Evolutionary conservation across 2,888 invertebrate genomes (phyloP), one percentile per base, ranked within the genome.

Genomic region (Parnassius mnemosyne): DNA sequence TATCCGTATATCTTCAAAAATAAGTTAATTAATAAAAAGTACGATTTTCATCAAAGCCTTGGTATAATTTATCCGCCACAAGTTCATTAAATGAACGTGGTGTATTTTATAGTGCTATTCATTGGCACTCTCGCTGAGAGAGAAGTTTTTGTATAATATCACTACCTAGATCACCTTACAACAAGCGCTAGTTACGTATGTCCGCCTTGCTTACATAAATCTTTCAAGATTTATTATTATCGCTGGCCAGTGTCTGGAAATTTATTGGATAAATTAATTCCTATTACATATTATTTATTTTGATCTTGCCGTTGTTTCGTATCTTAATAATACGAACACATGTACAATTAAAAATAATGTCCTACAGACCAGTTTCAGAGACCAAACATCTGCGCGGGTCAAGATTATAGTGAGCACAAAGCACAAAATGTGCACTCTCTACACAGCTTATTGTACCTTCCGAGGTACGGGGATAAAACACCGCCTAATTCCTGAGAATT

Each of bases 111-210:
- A 64, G 60, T 61, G 61, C 57, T 47, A 58, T 65, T 55, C 44
- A 63, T 63, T 60, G 63, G 54, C 54, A 53, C 56, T 54, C 56
- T 52, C 66, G 65, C 64, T 65, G 54, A 12, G 62, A 63, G 54
- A 57, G 61, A 56, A 53, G n/a, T 16, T 50, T 57, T 52, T 62
- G 60, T 60, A 63, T 63, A 66, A 65, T 63, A 66, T 61, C 62
- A 62, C 60, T 70, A 70, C 72, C 71, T 68, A 67, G 74, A 75
- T 75, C 74, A 71, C 69, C 65, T 69, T 69, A 68, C 69, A 65
- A 68, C 62, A 61, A 64, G 60, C 61, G 55, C 58, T 64, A 56
- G 71, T 75, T 77, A 75, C 77, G 72, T 74, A 52, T 65, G 66
- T 57, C 65, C 53, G 60, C 49, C 34, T 47, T 55, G 58, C 65